Evolutionary conservation across 2,113 vertebrate genomes (phyloP).

Genomic region (Sinosuthora webbiana): DNA sequence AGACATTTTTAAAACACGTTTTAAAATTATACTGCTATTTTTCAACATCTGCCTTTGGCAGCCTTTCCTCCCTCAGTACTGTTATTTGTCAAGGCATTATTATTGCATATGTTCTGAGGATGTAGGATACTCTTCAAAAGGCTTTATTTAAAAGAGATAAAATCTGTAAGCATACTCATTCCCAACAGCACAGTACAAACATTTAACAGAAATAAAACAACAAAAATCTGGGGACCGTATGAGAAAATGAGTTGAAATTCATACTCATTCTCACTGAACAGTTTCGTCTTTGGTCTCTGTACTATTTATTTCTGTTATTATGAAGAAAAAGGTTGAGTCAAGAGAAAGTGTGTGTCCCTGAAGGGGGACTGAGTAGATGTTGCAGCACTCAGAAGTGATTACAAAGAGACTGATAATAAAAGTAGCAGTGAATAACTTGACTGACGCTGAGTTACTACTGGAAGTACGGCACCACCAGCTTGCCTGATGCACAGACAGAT

Average conservation of each 20-base stretch:
- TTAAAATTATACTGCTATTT: not conserved
- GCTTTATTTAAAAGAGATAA: slow-evolving; percentile 46
- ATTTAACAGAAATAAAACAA: slow-evolving; percentile 23
- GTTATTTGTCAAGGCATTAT: slow-evolving; percentile 14
- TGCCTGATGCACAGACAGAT: not conserved
- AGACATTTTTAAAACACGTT: slow-evolving; percentile 19
- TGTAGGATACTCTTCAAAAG: slow-evolving; percentile 7
- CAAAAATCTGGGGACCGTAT: not conserved
- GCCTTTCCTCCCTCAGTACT: not conserved
- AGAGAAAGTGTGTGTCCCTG: not conserved
- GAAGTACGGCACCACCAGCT: not conserved
- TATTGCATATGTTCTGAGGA: not conserved
- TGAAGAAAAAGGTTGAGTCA: not conserved
- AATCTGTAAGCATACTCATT: slow-evolving; percentile 24
- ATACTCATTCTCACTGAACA: not conserved
- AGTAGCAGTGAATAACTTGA: not conserved
- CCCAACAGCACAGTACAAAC: not conserved
- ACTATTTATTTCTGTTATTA: not conserved
- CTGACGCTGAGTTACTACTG: not conserved
- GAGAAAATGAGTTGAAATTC: not conserved
- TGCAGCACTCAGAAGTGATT: not conserved
- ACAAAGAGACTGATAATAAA: not conserved
- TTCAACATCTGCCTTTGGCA: slow-evolving; percentile 33
- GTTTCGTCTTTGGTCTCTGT: not conserved
- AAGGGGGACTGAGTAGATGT: not conserved